A percentile compares a stretch with the other conserved stretches of the same genome.
These are phyloP conservation scores for Ophthalmolycus amberensis DNA, from an alignment of 2,113 vertebrate genomes.

Conservation along the genomic window DNA sequence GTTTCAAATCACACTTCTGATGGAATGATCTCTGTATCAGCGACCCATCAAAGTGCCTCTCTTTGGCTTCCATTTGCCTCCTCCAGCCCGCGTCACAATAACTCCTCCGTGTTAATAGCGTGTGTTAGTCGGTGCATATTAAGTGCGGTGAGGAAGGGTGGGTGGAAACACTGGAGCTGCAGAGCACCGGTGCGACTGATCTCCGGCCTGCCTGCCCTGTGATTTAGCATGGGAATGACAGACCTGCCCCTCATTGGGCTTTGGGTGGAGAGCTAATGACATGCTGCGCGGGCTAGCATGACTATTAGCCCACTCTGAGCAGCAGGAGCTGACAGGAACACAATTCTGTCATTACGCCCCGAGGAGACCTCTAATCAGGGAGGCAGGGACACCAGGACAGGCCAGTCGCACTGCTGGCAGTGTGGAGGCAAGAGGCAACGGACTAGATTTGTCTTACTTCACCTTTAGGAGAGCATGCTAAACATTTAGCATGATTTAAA, in stretches of 20 bases:
- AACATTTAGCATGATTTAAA: not conserved
- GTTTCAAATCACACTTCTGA: constrained; percentile 65
- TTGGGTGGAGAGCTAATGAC: constrained; percentile 79
- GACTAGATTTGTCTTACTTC: not conserved
- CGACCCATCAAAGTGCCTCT: constrained; percentile 42
- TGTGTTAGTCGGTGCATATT: constrained; percentile 59
- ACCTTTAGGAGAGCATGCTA: not conserved
- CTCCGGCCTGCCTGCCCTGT: constrained; percentile 73
- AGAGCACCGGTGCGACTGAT: constrained; percentile 73
- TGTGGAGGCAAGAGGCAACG: constrained; percentile 32
- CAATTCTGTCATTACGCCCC: constrained; percentile 83
- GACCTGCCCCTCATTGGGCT: constrained; percentile 69
- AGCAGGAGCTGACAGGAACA: constrained; percentile 80
- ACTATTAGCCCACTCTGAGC: constrained; percentile 81
- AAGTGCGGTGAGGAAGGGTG: constrained; percentile 59
- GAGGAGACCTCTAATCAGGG: constrained; percentile 83
- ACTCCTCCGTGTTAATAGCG: constrained; percentile 61
- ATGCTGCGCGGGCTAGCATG: constrained; percentile 76
- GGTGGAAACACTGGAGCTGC: constrained; percentile 55
- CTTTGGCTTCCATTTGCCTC: constrained; percentile 64
- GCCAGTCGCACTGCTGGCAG: constrained; percentile 33
- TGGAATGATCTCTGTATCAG: constrained; percentile 62
- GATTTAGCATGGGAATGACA: constrained; percentile 82
- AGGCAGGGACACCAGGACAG: constrained; percentile 60
- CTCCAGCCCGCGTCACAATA: constrained; percentile 36